These are phyloP conservation scores for Cheirogaleus medius DNA, from an alignment of 2,113 vertebrate genomes.

Conservation along the genomic window DNA sequence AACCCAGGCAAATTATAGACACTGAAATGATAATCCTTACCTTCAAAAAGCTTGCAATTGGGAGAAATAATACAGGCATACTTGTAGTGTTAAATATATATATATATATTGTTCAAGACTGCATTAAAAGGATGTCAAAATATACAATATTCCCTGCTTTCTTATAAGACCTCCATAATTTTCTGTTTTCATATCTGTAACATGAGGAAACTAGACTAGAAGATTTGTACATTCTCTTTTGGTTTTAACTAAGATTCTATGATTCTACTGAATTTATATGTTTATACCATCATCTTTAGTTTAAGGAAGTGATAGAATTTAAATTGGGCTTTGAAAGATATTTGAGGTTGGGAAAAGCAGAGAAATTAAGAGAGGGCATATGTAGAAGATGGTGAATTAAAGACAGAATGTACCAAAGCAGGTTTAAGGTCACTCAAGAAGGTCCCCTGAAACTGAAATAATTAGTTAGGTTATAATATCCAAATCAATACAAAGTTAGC, in stretches of 20 bases:
- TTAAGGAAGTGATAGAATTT: not conserved
- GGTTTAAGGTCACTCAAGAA: not conserved
- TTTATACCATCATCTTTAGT: not conserved
- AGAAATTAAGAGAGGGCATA: not conserved
- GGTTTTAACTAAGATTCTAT: not conserved
- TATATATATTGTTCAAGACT: not conserved
- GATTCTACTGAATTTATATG: not conserved
- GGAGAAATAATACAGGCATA: not conserved
- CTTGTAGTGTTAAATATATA: not conserved
- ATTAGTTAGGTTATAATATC: not conserved
- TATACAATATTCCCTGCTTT: not conserved
- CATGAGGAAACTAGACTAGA: not conserved
- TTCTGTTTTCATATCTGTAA: not conserved
- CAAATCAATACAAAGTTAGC: not conserved
- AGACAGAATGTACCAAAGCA: not conserved
- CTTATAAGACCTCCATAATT: not conserved
- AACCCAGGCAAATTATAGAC: not conserved
- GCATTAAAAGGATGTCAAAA: not conserved
- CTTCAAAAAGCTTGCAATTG: not conserved
- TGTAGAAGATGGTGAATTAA: not conserved
- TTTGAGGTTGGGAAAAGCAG: not conserved
- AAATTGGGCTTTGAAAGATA: not conserved
- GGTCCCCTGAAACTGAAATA: not conserved
- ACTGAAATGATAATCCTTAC: not conserved
- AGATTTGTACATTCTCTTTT: not conserved